Evolutionary conservation across 2,888 invertebrate species (phyloP).

Genomic region (Dinocampus coccinellae): DNA sequence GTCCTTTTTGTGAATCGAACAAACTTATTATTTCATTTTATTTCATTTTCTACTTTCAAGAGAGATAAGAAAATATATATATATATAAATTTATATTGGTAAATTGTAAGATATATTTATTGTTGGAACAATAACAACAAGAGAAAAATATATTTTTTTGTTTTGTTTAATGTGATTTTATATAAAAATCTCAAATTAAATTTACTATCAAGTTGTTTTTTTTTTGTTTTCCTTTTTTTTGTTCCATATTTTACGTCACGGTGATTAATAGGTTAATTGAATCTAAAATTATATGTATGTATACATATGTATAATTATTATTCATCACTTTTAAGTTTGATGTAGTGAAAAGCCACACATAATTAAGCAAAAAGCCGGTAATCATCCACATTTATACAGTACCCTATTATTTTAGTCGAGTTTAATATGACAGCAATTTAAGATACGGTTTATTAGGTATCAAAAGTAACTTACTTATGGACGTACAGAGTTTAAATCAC

Average conservation of each 20-base stretch:
- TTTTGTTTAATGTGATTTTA: no score
- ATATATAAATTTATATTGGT: no score
- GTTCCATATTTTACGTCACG: background rate
- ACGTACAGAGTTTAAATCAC: background rate
- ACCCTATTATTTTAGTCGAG: background rate
- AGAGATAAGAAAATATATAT: no score
- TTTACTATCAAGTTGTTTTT: background rate
- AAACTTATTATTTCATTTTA: no score
- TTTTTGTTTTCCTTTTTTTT: background rate
- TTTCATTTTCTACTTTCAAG: no score
- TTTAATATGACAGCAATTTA: conserved; percentile 2
- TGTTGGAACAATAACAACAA: no score
- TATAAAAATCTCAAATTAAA: no score
- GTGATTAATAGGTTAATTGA: background rate
- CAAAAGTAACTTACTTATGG: background rate
- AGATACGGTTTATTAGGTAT: conserved; percentile 2
- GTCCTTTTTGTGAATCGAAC: no score
- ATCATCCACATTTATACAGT: background rate
- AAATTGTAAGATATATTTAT: no score
- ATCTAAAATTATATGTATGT: background rate
- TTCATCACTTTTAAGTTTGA: background rate
- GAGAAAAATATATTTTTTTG: no score
- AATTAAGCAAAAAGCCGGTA: conserved; percentile 6
- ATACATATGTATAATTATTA: background rate
- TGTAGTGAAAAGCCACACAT: background rate